Evolutionary conservation across 2,797 vertebrate species (phyloP).

Genomic region (Alauda arvensis): DNA sequence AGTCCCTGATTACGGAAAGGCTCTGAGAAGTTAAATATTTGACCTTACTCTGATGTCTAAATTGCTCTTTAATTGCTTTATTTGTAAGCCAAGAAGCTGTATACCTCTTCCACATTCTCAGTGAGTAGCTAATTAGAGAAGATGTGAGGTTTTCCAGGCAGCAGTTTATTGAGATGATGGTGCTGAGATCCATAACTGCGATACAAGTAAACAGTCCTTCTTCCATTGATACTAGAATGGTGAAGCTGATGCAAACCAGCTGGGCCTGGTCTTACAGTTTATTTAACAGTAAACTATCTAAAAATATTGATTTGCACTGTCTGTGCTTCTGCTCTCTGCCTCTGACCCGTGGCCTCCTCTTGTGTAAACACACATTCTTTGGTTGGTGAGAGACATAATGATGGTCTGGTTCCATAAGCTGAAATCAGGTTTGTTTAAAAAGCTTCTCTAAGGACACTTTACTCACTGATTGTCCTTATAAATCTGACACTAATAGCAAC

Average conservation of each 20-base stretch:
- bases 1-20: not conserved
- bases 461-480: constrained; percentile 29
- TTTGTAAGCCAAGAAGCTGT: constrained; percentile 8
- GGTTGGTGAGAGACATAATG: constrained; percentile 40
- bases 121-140: not conserved
- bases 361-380: constrained; percentile 59
- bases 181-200: not conserved
- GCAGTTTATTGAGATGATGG: not conserved
- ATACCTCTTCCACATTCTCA: not conserved
- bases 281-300: constrained; percentile 60
- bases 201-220: not conserved
- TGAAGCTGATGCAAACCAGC: constrained; percentile 43
- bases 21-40: constrained; percentile 5
- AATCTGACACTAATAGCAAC: constrained; percentile 26
- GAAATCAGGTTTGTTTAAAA: constrained; percentile 61
- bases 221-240: constrained; percentile 3
- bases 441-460: constrained; percentile 31
- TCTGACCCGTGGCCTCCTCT: constrained; percentile 56
- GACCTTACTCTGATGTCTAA: not conserved
- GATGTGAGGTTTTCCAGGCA: not conserved
- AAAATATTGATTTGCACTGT: constrained; percentile 68
- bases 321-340: constrained; percentile 50
- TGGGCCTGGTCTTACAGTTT: constrained; percentile 33
- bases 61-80: not conserved
- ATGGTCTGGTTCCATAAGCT: constrained; percentile 41